phyloP scores from a whole-genome alignment of 2,888 invertebrate genomes.

The Atrina japonica region DNA sequence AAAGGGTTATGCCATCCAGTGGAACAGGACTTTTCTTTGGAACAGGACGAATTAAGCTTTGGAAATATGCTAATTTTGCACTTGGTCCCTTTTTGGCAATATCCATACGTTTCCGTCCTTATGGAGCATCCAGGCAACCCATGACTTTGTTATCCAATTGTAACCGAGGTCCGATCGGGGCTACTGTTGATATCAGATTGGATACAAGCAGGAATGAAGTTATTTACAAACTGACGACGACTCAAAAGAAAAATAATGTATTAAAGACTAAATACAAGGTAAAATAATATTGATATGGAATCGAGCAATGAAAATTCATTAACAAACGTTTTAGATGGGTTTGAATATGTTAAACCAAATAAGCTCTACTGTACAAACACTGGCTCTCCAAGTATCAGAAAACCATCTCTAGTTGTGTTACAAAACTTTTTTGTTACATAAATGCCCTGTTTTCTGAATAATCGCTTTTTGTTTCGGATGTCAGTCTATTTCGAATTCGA shows the following conservation, averaged over 20 bases:
- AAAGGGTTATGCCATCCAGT: neutral
- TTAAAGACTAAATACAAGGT: constrained; percentile 30
- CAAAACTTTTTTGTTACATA: no score
- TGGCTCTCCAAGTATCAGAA: no score
- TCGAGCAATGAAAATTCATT: no score
- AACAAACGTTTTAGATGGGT: no score
- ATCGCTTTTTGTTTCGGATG: no score
- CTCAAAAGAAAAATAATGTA: constrained; percentile 15
- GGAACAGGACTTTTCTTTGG: constrained; percentile 22
- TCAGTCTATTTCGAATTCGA: no score
- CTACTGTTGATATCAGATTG: constrained; percentile 34
- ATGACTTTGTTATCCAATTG: constrained; percentile 21
- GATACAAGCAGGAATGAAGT: constrained; percentile 24
- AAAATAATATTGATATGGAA: neutral
- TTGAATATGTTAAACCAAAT: no score
- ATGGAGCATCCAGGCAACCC: constrained; percentile 12
- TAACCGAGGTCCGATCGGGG: constrained; percentile 18
- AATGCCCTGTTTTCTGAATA: no score
- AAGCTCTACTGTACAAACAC: no score
- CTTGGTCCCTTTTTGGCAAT: constrained; percentile 13
- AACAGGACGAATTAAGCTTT: constrained; percentile 10
- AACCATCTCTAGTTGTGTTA: no score
- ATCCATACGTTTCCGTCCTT: constrained; percentile 15
- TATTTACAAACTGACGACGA: constrained; percentile 29
- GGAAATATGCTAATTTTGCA: constrained; percentile 21